These are phyloP conservation scores for Plotosus lineatus DNA, from an alignment of 2,113 vertebrate genomes.

Conservation along the genomic window DNA sequence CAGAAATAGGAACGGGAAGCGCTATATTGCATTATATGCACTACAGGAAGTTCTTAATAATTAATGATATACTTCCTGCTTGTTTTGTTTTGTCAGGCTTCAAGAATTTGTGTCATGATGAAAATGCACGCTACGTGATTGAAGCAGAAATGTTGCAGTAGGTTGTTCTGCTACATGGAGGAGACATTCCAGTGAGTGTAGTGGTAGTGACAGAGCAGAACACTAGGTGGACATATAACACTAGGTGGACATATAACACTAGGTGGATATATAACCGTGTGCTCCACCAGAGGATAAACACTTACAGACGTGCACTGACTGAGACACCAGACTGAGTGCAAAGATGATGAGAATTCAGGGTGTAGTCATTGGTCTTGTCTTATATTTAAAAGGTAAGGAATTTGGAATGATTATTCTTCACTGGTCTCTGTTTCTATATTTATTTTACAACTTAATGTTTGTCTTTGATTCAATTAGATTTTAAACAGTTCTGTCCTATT, in stretches of 20 bases:
- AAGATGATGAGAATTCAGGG: constrained; percentile 2
- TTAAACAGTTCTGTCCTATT: background rate
- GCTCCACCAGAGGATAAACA: background rate
- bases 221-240: background rate
- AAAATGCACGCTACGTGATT: background rate
- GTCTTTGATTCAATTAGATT: background rate
- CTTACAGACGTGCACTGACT: background rate
- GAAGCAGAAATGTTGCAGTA: background rate
- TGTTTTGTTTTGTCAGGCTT: background rate
- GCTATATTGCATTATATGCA: too few species aligned
- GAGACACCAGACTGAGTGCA: background rate
- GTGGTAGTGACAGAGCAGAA: too few species aligned
- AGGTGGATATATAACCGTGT: background rate
- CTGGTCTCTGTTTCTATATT: background rate
- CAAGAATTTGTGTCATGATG: background rate
- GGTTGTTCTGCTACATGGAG: background rate
- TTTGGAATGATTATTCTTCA: background rate
- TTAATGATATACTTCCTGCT: background rate
- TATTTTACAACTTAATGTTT: background rate
- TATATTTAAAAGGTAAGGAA: background rate
- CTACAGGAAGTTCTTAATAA: background rate
- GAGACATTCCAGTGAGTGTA: background rate
- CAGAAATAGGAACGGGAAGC: too few species aligned
- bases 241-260: background rate
- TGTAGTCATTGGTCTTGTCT: background rate